A percentile compares a stretch with the other conserved stretches of the same genome.
These are phyloP conservation scores for Linepithema humile DNA, from an alignment of 1,140 invertebrate genomes.

Conservation along the genomic window DNA sequence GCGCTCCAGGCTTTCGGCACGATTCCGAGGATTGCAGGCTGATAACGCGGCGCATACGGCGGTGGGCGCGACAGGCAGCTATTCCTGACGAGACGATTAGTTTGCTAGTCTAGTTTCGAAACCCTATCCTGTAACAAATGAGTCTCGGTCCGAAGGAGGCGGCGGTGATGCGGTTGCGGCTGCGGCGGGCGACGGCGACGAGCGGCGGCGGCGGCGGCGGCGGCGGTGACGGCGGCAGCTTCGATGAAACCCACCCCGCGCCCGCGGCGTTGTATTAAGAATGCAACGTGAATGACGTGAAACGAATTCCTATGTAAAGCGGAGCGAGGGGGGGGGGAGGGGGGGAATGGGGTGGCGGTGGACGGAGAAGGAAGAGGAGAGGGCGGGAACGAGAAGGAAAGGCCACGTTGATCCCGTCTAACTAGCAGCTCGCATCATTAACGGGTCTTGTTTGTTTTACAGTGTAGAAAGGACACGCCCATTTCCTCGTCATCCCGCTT, in stretches of 20 bases:
- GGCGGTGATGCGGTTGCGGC: conserved; percentile 10
- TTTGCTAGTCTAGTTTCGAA: conserved; percentile 55
- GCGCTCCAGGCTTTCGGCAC: conserved; percentile 47
- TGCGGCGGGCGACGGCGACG: background rate
- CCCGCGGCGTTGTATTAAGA: conserved; percentile 70
- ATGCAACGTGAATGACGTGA: conserved; percentile 75
- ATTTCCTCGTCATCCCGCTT: conserved; percentile 69
- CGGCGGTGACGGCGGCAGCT: background rate
- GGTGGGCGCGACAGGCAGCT: conserved; percentile 16
- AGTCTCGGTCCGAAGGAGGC: conserved; percentile 33
- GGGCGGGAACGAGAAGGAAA: background rate
- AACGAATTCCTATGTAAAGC: conserved; percentile 77
- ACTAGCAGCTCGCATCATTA: conserved; percentile 74
- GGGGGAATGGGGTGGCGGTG: too few species aligned
- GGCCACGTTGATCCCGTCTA: conserved; percentile 58
- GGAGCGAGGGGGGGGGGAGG: background rate
- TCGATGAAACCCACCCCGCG: conserved; percentile 46
- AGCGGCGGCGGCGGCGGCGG: background rate
- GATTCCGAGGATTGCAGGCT: conserved; percentile 38
- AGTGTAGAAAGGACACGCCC: conserved; percentile 73
- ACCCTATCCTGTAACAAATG: conserved; percentile 44
- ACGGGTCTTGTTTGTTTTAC: conserved; percentile 76
- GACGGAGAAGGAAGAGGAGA: background rate
- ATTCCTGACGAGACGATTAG: conserved; percentile 61
- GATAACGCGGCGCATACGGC: conserved; percentile 37